These are phyloP conservation scores for Caenorhabditis imperialis DNA, from an alignment of 2,888 invertebrate genomes.

Conservation along the genomic window DNA sequence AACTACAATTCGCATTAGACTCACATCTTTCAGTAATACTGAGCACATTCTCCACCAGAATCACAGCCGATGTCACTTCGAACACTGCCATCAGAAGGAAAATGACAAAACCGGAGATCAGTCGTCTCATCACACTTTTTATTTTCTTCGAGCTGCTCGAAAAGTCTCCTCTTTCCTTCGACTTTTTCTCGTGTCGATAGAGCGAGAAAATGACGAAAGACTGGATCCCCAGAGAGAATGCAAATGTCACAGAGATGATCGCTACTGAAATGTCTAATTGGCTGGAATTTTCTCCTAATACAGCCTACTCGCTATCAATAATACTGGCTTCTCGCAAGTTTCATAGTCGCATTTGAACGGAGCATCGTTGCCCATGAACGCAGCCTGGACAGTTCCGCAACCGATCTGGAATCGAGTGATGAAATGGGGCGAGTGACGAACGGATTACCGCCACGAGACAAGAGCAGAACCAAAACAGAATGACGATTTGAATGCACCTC, in stretches of 20 bases:
- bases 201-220: conserved; percentile 23
- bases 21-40: conserved; percentile 7
- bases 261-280: conserved; percentile 18
- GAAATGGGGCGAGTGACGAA: not conserved
- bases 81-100: conserved; percentile 27
- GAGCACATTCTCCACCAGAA: conserved; percentile 17
- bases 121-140: conserved; percentile 18
- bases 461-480: conserved; percentile 10
- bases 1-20: not conserved
- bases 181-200: conserved; percentile 10
- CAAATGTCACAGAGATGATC: conserved; percentile 19
- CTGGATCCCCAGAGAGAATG: conserved; percentile 24
- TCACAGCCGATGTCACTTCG: conserved; percentile 26
- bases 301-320: conserved; percentile 16
- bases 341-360: conserved; percentile 30
- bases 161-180: conserved; percentile 22
- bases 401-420: conserved; percentile 18
- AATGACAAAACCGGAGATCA: conserved; percentile 22
- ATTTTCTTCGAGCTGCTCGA: conserved; percentile 23
- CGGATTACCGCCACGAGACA: conserved; percentile 18
- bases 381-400: conserved; percentile 25
- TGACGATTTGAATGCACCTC: conserved; percentile 13
- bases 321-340: conserved; percentile 23
- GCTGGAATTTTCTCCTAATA: not conserved
- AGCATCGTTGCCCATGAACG: conserved; percentile 16